phyloP scores from a whole-genome alignment of 2,888 invertebrate genomes.

The Rutpela maculata region DNA sequence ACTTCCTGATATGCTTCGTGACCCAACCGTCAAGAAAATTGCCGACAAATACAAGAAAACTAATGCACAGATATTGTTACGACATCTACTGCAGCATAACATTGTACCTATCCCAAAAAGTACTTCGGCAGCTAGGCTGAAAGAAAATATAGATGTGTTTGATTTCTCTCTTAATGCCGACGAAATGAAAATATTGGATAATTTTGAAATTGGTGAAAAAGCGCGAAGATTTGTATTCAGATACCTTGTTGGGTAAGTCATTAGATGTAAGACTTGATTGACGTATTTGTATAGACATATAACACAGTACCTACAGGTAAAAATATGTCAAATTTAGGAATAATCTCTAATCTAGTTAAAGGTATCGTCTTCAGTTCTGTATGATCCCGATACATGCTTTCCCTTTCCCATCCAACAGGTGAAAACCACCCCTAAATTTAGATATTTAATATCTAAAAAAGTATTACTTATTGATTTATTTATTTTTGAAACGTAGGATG shows the following conservation, averaged over 20 bases:
- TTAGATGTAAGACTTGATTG: background rate
- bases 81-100: conserved; percentile 82
- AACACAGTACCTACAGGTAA: no score
- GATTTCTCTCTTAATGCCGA: conserved; percentile 78
- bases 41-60: conserved; percentile 79
- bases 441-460: no score
- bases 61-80: conserved; percentile 84
- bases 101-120: conserved; percentile 89
- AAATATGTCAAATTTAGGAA: no score
- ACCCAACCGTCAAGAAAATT: conserved; percentile 71
- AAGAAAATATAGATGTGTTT: conserved; percentile 84
- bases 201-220: conserved; percentile 75
- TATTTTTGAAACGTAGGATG: no score
- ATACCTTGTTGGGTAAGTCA: conserved; percentile 33
- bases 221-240: conserved; percentile 75
- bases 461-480: no score
- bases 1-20: conserved; percentile 50
- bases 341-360: no score
- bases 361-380: no score
- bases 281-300: no score
- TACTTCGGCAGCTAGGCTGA: conserved; percentile 81
- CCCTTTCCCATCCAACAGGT: no score
- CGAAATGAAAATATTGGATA: conserved; percentile 44
- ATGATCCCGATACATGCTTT: no score
- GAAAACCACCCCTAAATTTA: no score